Base-by-base conservation (phyloP, 2,888 invertebrate genomes). In the Heteropelma amictum region DNA sequence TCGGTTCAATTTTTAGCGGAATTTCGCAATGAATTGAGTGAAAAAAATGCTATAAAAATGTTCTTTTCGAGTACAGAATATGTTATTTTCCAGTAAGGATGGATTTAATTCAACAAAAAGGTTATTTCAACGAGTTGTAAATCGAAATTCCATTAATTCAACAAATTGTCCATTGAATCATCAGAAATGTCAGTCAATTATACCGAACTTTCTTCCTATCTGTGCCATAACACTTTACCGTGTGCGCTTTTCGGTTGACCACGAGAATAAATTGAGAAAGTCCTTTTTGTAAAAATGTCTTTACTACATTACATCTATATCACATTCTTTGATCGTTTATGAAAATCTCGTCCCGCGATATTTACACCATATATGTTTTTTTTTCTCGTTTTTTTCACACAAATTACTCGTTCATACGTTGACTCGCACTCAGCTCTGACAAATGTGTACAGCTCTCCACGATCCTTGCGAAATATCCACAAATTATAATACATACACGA, bases 201-300 rank as follows among this genome's bases (percentile, higher is more conserved):
- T n/a, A n/a, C n/a, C n/a, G n/a, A n/a, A n/a, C n/a, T n/a, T n/a
- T n/a, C n/a, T n/a, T n/a, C 12, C 4, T 38, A 12, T 12, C n/a
- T 38, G 12, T 19, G 1, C 17, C 10, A 19, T 45, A 14, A 10
- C 0, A 1, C 3, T 45, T 45, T 3, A 10, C 3, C 3, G 6
- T 10, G 10, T n/a, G 7, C 19, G 8, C 17, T 19, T 10, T 33
- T 1, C 5, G 42, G 10, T 40, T 47, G 3, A 53, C 21, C 7
- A 19, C 8, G 14, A 10, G 21, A 68, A 56, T 61, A 69, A 69
- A 6, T 28, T 40, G 8, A 3, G 14, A 35, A 30, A 3, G 23
- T 14, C 10, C 14, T 51, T 67, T 64, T 64, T 76, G 38, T 71
- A 77, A 72, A 69, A 79, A 79, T 65, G 71, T 51, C 38, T 78